These are phyloP conservation scores for Cepphus grylle DNA, from an alignment of 2,113 vertebrate genomes.

Conservation along the genomic window DNA sequence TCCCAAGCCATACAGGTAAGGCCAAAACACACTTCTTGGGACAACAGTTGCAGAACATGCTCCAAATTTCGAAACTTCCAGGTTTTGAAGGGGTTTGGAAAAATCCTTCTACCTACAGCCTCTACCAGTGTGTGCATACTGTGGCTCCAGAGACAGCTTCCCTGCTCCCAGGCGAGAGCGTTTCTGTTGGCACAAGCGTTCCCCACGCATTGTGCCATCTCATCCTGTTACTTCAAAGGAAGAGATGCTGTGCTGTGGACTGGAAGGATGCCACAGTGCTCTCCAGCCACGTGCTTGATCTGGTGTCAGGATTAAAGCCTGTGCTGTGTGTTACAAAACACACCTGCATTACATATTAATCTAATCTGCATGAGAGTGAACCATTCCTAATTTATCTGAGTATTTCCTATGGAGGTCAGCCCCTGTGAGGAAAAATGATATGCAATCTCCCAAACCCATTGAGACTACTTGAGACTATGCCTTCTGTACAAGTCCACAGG, in stretches of 20 bases:
- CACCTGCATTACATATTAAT: not conserved
- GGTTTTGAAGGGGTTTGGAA: not conserved
- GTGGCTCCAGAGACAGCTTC: not conserved
- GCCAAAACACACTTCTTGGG: not conserved
- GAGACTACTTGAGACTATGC: not conserved
- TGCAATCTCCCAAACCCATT: not conserved
- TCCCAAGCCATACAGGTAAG: not conserved
- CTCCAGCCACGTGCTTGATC: not conserved
- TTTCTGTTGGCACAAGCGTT: not conserved
- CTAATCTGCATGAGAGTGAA: not conserved
- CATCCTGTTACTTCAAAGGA: not conserved
- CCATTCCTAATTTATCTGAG: not conserved
- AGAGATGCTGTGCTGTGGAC: not conserved
- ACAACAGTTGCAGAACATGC: not conserved
- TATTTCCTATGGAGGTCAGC: not conserved
- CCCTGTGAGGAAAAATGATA: not conserved
- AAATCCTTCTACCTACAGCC: not conserved
- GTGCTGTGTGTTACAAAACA: not conserved
- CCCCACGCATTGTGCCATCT: rapidly evolving
- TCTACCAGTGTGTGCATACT: not conserved
- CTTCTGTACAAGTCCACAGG: not conserved
- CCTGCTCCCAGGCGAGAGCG: not conserved
- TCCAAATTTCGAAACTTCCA: not conserved
- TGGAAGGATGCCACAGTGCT: not conserved
- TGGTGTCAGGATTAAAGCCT: not conserved